Base-by-base conservation (phyloP, 2,113 vertebrate species). In the Leptosomus discolor region DNA sequence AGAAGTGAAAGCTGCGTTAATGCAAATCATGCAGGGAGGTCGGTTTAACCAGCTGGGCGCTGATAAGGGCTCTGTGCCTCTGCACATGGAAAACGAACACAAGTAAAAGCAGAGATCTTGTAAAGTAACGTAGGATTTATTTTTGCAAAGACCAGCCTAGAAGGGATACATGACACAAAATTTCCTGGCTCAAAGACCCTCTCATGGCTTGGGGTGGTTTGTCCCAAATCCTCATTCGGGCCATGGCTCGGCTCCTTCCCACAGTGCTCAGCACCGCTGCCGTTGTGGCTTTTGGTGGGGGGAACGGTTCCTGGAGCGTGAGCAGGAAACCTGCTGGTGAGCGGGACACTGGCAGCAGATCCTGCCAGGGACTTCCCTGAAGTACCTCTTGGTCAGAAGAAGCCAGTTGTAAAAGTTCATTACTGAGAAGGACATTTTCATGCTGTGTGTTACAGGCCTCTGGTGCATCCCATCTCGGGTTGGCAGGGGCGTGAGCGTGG, bases 11-110 rank as follows among this genome's bases (percentile, higher is more conserved):
- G 91, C 87, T 68, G 37, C 0, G 3, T 71, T 91, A 34, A 82
- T 87, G 94, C 93, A 91, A 78, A 96, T 92, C 16, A 4, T 19
- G 51, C 77, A 75, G 91, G 43, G 83, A 51, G 91, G 84, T 87
- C 0, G 16, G n/a, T 74, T 89, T 10, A 43, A 50, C 71, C 79
- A 69, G 91, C 88, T 24, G 74, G 61, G 67, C 0, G 2, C 85
- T 63, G 94, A 30, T 69, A 56, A 83, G 88, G 74, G 56, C 26
- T 13, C 34, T 6, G 11, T 11, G 67, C 27, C 29, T 20, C 1
- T 21, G 60, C 50, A 16, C 0, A 2, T 50, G 65, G 80, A 10
- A 10, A 58, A 82, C 73, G 69, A 91, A 56, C 77, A 71, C 67
- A 37, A 61, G 26, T n/a, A 37, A 54, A 30, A 45, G 29, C 60